Percentiles rank a stretch among this genome's conserved stretches.
Conservation (phyloP, 2,113 vertebrate genomes). For the Pitta sordida region DNA sequence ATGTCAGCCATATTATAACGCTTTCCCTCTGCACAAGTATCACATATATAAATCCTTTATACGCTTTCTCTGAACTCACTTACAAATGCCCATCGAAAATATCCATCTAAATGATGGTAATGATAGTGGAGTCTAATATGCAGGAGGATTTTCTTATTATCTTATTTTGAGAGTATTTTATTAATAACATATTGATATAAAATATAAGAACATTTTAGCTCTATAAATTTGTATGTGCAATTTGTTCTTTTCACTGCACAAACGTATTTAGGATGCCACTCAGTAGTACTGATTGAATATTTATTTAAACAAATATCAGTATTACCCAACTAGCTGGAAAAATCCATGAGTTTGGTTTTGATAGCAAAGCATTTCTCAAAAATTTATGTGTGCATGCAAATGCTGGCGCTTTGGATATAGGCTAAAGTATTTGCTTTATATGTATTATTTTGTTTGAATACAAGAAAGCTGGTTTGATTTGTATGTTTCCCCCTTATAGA, state of each 20-base stretch:
- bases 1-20: constrained; percentile 54
- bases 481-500: constrained; percentile 86
- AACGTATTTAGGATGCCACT: constrained; percentile 77
- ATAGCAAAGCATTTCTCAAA: constrained; percentile 78
- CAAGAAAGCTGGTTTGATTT: constrained; percentile 84
- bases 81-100: constrained; percentile 68
- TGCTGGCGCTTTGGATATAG: constrained; percentile 81
- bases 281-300: constrained; percentile 76
- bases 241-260: constrained; percentile 73
- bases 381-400: constrained; percentile 84
- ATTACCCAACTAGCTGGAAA: constrained; percentile 82
- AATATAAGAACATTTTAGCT: constrained; percentile 74
- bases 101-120: constrained; percentile 73
- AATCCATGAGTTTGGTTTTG: constrained; percentile 80
- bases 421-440: constrained; percentile 84
- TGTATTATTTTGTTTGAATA: constrained; percentile 86
- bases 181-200: constrained; percentile 78
- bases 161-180: constrained; percentile 74
- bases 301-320: constrained; percentile 84
- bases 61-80: constrained; percentile 58
- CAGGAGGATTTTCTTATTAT: constrained; percentile 72
- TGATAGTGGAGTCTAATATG: constrained; percentile 69
- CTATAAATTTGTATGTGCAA: constrained; percentile 73
- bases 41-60: constrained; percentile 63
- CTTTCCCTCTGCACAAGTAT: constrained; percentile 43